Percentiles rank a stretch among this genome's conserved stretches.
phyloP scores from a whole-genome alignment of 2,888 invertebrate species.

The Acrobasis suavella region DNA sequence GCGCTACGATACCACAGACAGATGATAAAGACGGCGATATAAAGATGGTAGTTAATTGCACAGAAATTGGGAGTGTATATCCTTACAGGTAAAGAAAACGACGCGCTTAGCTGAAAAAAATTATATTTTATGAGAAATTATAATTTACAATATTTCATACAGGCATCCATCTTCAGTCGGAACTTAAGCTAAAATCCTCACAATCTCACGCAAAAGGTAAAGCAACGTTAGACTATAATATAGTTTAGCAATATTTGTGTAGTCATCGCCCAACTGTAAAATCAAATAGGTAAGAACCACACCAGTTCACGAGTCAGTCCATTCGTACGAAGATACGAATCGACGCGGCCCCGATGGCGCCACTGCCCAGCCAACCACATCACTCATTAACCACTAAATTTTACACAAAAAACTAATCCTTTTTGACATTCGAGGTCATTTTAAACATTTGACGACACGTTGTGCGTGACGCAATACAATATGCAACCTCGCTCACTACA shows the following conservation, averaged over 20 bases:
- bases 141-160: conserved; percentile 84
- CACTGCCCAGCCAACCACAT: conserved; percentile 32
- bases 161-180: conserved; percentile 83
- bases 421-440: not conserved
- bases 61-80: not conserved
- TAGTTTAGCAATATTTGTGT: conserved; percentile 81
- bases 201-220: conserved; percentile 83
- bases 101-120: conserved; percentile 81
- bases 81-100: conserved; percentile 60
- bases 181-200: conserved; percentile 83
- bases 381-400: conserved; percentile 3
- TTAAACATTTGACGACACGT: no score
- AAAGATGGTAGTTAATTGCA: no score
- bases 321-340: conserved; percentile 62
- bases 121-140: conserved; percentile 84
- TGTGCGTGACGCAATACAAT: not conserved
- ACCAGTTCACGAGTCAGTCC: conserved; percentile 66
- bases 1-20: no score
- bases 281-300: conserved; percentile 65
- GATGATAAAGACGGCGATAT: no score
- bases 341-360: conserved; percentile 41
- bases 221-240: conserved; percentile 84
- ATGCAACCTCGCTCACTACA: not conserved
- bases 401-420: not conserved
- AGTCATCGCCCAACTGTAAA: conserved; percentile 73